These are phyloP conservation scores for Drosophila hamatofila DNA, from an alignment of 2,888 invertebrate genomes.

Conservation along the genomic window DNA sequence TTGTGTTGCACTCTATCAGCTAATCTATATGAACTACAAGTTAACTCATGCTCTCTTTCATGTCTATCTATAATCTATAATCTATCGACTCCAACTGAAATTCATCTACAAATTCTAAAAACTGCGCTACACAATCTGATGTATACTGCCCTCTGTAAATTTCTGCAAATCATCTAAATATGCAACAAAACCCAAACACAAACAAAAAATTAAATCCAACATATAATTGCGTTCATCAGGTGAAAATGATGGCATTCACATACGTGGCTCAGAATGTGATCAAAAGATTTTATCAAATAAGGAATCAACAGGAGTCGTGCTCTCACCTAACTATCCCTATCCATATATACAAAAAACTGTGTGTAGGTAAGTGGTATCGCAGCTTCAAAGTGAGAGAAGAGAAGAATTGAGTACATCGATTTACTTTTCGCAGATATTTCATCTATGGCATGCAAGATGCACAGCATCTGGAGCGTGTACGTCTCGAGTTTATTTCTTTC, in stretches of 20 bases:
- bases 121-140: slow-evolving; percentile 25
- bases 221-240: slow-evolving; percentile 84
- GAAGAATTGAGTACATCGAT: neutral
- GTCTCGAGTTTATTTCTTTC: slow-evolving; percentile 94
- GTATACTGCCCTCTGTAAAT: slow-evolving; percentile 45
- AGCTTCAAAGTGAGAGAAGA: neutral
- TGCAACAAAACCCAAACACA: slow-evolving; percentile 46
- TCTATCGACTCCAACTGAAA: slow-evolving; percentile 14
- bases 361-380: slow-evolving; percentile 89
- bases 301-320: slow-evolving; percentile 96
- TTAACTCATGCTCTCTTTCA: slow-evolving; percentile 15
- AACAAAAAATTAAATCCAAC: slow-evolving; percentile 18
- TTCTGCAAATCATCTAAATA: slow-evolving; percentile 43
- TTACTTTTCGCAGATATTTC: slow-evolving; percentile 89
- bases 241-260: slow-evolving; percentile 97
- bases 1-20: slow-evolving; percentile 63
- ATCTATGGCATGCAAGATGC: slow-evolving; percentile 99
- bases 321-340: slow-evolving; percentile 98
- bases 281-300: slow-evolving; percentile 97
- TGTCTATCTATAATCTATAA: slow-evolving; percentile 2
- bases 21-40: slow-evolving; percentile 15
- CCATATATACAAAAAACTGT: slow-evolving; percentile 98
- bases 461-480: slow-evolving; percentile 97
- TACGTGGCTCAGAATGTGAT: slow-evolving; percentile 99
- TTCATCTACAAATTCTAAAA: slow-evolving; percentile 18